phyloP scores from a whole-genome alignment of 2,113 vertebrate species.

The Petaurus breviceps region DNA sequence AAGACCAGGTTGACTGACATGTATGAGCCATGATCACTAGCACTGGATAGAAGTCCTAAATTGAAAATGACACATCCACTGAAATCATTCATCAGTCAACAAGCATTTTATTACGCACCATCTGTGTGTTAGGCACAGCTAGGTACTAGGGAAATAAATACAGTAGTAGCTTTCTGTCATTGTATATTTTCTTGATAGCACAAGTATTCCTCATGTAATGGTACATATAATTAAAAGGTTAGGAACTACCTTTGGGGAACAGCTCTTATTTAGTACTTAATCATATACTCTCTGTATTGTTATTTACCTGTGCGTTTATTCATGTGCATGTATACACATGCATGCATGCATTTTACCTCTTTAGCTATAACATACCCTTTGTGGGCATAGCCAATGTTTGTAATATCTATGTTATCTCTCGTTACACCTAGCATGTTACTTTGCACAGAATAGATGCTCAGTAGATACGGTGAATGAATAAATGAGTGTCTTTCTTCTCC shows the following conservation, averaged over 20 bases:
- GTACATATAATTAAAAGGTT: background rate
- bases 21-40: background rate
- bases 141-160: background rate
- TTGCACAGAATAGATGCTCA: background rate
- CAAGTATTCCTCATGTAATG: background rate
- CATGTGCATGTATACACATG: too few species aligned
- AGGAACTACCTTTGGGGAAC: background rate
- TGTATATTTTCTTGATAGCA: background rate
- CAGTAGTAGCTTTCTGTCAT: background rate
- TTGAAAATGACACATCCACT: background rate
- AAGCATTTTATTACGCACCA: background rate
- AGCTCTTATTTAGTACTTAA: background rate
- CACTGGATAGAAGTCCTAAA: background rate
- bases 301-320: background rate
- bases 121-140: background rate
- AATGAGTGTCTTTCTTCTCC: background rate
- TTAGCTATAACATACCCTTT: background rate
- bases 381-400: background rate
- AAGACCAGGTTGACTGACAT: background rate
- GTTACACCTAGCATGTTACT: background rate
- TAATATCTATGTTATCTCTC: background rate
- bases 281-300: background rate
- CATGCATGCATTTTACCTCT: too few species aligned
- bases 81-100: background rate
- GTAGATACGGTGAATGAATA: background rate